A percentile compares a stretch with the other conserved stretches of the same genome.
Evolutionary conservation across 2,797 vertebrate genomes (phyloP).

Genomic region (Australoheros facetus): DNA sequence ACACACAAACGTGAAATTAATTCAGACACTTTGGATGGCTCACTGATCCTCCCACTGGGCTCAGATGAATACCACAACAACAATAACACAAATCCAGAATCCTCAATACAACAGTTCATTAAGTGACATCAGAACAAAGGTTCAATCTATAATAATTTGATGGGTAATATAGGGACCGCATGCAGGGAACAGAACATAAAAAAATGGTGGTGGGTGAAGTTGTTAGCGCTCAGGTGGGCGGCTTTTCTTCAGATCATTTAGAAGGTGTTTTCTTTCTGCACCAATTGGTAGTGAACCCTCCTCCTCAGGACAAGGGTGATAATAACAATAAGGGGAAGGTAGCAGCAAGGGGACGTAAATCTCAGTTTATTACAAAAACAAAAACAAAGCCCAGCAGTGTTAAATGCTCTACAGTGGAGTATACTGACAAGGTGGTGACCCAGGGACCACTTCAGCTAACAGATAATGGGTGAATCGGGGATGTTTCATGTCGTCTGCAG

Average conservation of each 20-base stretch:
- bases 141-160: constrained; percentile 42
- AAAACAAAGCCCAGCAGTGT: background rate
- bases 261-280: constrained; percentile 40
- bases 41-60: constrained; percentile 27
- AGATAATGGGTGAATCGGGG: background rate
- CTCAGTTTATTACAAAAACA: constrained; percentile 18
- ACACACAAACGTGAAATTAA: constrained; percentile 37
- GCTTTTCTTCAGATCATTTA: constrained; percentile 16
- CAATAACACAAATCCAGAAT: constrained; percentile 25
- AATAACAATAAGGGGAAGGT: too few relatives aligned
- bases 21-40: constrained; percentile 40
- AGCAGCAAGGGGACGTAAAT: constrained; percentile 27
- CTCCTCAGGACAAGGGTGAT: constrained; percentile 39
- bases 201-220: constrained; percentile 17
- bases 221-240: constrained; percentile 12
- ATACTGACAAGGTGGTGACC: constrained; percentile 6
- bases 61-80: constrained; percentile 28
- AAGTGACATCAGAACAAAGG: constrained; percentile 39
- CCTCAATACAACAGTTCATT: constrained; percentile 33
- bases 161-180: constrained; percentile 36
- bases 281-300: constrained; percentile 54
- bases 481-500: constrained; percentile 9
- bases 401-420: constrained; percentile 2
- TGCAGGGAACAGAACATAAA: constrained; percentile 18
- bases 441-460: background rate